Base-by-base conservation (phyloP, 92 coral and sea anemone genomes). In the Phenganax subtilis region DNA sequence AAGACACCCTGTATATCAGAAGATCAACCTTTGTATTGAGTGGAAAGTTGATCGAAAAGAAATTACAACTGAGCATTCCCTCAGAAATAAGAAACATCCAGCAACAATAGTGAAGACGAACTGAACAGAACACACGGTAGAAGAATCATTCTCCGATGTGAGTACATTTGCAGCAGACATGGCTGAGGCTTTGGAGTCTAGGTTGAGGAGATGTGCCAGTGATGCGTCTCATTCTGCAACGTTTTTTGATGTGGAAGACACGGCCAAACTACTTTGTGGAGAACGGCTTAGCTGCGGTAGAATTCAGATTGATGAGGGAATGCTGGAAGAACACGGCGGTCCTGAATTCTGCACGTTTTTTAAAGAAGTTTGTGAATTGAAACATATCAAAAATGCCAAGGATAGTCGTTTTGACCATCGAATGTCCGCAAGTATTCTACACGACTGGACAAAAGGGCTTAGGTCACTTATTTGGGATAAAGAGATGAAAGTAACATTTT, bases 161-260 rank as follows among this genome's bases (percentile, higher is more conserved):
- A 11, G 71, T 65, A 17, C 11, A 17, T 65, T 65, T 65, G 71
- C 71, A 65, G 31, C 27, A 17, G 71, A 65, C 31, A 28, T 65
- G 25, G 71, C 71, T 11, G 16, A 17, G 0, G 25, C 71, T 65
- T 55, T 20, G 61, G 55, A 52, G 25, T 55, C 17, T 55, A 55
- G 80, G 14, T 44, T 75, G 30, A 51, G 16, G 16, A 75, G n/a
- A 16, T 75, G 80, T 55, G 37, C 55, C 53, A 9, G 62, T 17
- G 0, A 75, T 53, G 80, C 61, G 15, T 12, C 51, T 10, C 58
- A 75, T n/a, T 55, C 25, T 12, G 80, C 80, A 75, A 75, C 80
- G 20, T 75, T 75, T 37, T 75, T 75, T 75, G 80, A 75, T 8
- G 20, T 75, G 20, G 51, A 75, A 75, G 63, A 75, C 4, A 77